Percentiles rank a stretch among this genome's conserved stretches.
These are phyloP conservation scores for Vimba vimba DNA, from an alignment of 2,113 vertebrate species.

Conservation along the genomic window DNA sequence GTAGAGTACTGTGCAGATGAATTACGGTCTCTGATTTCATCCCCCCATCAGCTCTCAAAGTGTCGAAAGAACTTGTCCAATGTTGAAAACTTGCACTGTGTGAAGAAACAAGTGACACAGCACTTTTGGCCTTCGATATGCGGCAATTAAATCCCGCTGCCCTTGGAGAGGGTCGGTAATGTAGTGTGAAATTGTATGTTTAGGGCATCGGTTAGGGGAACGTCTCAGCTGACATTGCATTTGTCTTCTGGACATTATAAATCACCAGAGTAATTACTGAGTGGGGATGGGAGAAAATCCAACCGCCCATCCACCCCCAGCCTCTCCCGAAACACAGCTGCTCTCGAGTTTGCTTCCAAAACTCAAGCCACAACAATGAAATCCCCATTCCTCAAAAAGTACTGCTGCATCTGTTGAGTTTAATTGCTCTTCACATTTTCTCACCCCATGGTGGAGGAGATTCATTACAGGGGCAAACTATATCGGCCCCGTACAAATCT, in stretches of 20 bases:
- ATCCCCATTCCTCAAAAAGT: conserved; percentile 51
- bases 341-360: conserved; percentile 39
- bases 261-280: conserved; percentile 61
- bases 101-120: conserved; percentile 50
- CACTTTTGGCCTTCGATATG: conserved; percentile 54
- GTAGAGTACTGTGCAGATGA: conserved; percentile 33
- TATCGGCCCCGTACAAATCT: conserved; percentile 20
- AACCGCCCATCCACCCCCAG: conserved; percentile 24
- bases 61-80: conserved; percentile 38
- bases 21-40: conserved; percentile 39
- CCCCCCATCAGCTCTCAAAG: conserved; percentile 30
- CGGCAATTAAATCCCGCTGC: conserved; percentile 52
- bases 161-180: conserved; percentile 56
- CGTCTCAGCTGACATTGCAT: conserved; percentile 59
- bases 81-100: conserved; percentile 33
- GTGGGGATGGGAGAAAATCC: background rate
- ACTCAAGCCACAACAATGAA: conserved; percentile 48
- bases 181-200: conserved; percentile 60
- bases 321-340: conserved; percentile 55
- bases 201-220: conserved; percentile 42
- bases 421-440: conserved; percentile 54
- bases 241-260: conserved; percentile 59
- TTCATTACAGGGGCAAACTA: conserved; percentile 51
- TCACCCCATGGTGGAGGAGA: conserved; percentile 43
- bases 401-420: conserved; percentile 59